Evolutionary conservation across 92 coral and sea anemone genomes (phyloP), one percentile per base, ranked within the genome.

Genomic region (Epizoanthus ramosus): DNA sequence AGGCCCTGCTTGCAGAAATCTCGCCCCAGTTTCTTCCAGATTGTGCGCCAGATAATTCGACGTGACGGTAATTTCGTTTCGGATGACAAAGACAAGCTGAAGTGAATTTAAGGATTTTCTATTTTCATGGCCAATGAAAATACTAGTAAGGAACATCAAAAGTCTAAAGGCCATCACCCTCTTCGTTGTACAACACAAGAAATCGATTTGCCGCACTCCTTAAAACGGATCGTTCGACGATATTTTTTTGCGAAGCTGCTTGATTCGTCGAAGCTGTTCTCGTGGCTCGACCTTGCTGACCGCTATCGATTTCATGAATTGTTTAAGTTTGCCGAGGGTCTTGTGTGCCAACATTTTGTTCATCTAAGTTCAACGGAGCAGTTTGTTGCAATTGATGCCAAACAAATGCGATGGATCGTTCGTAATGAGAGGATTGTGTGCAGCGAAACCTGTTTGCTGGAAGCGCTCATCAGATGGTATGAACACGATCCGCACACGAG

Each of bases 311-410:
- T 74, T 24, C 43, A 63, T 10, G 79, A 74, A 31, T 22, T 56
- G 24, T 74, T 74, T 63, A 21, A 54, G 0, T 25, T 13, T 53
- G 13, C 22, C 47, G 79, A 28, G 45, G 31, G 43, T 16, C 21
- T 73, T 28, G 39, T 73, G 56, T 73, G 79, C 35, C 79, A 73
- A 52, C 79, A 73, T 54, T 73, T 73, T 18, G 37, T 73, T 23
- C 65, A 53, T 53, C 47, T 73, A 22, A 73, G 79, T 73, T 73
- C 50, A 52, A 54, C 63, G 14, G 79, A 73, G 25, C 63, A 56
- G 25, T 73, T 73, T 17, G 16, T 73, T 18, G 79, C 63, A 25
- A 18, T 56, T 53, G 79, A 73, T 43, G 79, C 18, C n/a, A 73
- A 53, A 28, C 63, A 37, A 23, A 73, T 73, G 79, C 31, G n/a